Percentiles rank a stretch among this genome's conserved stretches.
phyloP scores from a whole-genome alignment of 2,797 vertebrate species.

The Neosilurus mollespiculum region DNA sequence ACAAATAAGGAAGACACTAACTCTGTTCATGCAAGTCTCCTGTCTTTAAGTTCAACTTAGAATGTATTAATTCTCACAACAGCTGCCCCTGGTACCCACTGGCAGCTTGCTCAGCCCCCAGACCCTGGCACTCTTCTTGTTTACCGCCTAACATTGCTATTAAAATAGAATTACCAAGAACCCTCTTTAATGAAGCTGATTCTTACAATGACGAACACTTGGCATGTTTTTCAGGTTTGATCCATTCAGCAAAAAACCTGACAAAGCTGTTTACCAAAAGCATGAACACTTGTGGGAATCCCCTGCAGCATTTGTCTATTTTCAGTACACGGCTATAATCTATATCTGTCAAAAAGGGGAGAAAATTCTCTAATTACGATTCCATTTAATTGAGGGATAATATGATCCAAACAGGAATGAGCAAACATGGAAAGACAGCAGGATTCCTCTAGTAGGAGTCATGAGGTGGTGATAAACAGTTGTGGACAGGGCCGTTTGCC shows the following conservation, averaged over 20 bases:
- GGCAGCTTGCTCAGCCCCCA: no score
- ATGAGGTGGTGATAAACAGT: slow-evolving; percentile 28
- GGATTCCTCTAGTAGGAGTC: neutral
- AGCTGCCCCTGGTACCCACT: no score
- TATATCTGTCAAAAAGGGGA: neutral
- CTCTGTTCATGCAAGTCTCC: no score
- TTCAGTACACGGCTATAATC: neutral
- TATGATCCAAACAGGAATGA: slow-evolving; percentile 26
- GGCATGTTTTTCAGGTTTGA: neutral
- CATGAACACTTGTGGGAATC: neutral
- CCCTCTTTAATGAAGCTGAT: neutral
- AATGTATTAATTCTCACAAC: no score
- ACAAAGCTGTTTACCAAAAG: neutral
- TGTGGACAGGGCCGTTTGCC: slow-evolving; percentile 27
- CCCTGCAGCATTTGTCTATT: neutral
- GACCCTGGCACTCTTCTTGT: no score
- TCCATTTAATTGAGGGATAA: neutral
- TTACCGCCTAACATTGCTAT: no score
- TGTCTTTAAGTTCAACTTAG: no score
- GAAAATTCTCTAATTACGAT: neutral
- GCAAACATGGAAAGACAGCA: neutral
- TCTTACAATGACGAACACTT: neutral
- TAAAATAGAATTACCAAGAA: no score
- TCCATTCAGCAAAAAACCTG: neutral
- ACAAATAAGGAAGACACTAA: no score